These are phyloP conservation scores for Rhamphomyia laevipes DNA, from an alignment of 2,888 invertebrate species.

Conservation along the genomic window DNA sequence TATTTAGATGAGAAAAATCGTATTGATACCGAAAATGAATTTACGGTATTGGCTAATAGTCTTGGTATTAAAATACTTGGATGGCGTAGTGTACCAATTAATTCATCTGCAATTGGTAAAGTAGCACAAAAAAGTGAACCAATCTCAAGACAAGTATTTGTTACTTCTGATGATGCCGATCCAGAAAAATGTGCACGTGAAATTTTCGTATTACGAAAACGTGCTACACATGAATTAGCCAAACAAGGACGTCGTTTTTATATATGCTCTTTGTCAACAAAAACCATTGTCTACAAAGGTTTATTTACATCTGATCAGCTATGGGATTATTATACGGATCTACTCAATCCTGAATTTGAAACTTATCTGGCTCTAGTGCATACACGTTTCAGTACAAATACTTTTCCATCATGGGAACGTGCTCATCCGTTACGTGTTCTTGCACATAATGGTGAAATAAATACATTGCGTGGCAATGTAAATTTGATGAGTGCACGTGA, in stretches of 20 bases:
- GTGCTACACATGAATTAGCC: constrained; percentile 78
- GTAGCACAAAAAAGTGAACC: constrained; percentile 94
- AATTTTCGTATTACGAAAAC: constrained; percentile 88
- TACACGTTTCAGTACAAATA: constrained; percentile 97
- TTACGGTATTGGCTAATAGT: constrained; percentile 67
- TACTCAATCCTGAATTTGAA: constrained; percentile 65
- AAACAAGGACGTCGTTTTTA: constrained; percentile 84
- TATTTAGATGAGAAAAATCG: constrained; percentile 81
- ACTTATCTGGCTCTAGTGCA: constrained; percentile 95
- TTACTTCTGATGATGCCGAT: constrained; percentile 46
- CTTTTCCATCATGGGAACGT: constrained; percentile 98
- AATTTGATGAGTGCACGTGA: constrained; percentile 98
- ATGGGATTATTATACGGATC: constrained; percentile 65
- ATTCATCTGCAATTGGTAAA: constrained; percentile 73
- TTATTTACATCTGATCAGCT: constrained; percentile 87
- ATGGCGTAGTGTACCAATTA: constrained; percentile 90
- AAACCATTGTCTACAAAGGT: constrained; percentile 94
- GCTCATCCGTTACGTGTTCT: constrained; percentile 88
- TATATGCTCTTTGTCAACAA: constrained; percentile 86
- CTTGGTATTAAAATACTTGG: constrained; percentile 72
- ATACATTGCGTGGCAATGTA: constrained; percentile 95
- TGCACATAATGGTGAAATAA: constrained; percentile 99
- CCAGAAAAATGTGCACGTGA: constrained; percentile 41
- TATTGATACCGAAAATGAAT: constrained; percentile 66
- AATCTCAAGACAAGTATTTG: constrained; percentile 88